Evolutionary conservation across 2,888 invertebrate species (phyloP), one percentile per base, ranked within the genome.

Genomic region (Diplazon laetatorius): DNA sequence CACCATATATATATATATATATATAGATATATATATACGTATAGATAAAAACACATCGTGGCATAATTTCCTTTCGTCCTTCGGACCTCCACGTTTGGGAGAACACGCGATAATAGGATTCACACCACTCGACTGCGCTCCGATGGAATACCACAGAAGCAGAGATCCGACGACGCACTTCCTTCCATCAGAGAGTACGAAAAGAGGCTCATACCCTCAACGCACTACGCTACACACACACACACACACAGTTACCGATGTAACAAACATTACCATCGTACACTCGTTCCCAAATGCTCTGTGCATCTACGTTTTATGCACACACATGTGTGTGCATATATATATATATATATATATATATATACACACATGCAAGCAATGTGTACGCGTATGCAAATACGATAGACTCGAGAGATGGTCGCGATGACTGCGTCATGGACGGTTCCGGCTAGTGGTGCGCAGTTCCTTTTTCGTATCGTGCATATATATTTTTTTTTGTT

Each of bases 371-470:
- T 16, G n/a, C 50, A 50, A 20, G 48, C 65, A 12, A 48, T 37
- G 74, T 82, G 72, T 76, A 81, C 82, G 71, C 76, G 85, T 87
- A 87, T 87, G 88, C 87, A 88, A 86, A 88, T 88, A 85, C 85
- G 85, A 85, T 86, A 85, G 82, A 87, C 85, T 85, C 87, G 83
- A 85, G 86, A 89, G 89, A 89, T 89, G 88, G 88, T 88, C 85
- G 87, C 87, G 86, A 88, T 89, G 87, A 87, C 86, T 88, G 88
- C 87, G 81, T 83, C 88, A 88, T 87, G 87, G 87, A 89, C 86
- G 88, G 90, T 90, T 90, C 90, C 90, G 89, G 90, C 89, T 90
- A 89, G 89, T 90, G 90, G 90, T 90, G 90, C 90, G 89, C 90
- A 88, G 88, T 90, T 90, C 90, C 90, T 85, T 85, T 86, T 88